Percentiles rank a stretch among this genome's conserved stretches.
These are phyloP conservation scores for Nesoenas mayeri DNA, from an alignment of 2,113 vertebrate genomes.

Conservation along the genomic window DNA sequence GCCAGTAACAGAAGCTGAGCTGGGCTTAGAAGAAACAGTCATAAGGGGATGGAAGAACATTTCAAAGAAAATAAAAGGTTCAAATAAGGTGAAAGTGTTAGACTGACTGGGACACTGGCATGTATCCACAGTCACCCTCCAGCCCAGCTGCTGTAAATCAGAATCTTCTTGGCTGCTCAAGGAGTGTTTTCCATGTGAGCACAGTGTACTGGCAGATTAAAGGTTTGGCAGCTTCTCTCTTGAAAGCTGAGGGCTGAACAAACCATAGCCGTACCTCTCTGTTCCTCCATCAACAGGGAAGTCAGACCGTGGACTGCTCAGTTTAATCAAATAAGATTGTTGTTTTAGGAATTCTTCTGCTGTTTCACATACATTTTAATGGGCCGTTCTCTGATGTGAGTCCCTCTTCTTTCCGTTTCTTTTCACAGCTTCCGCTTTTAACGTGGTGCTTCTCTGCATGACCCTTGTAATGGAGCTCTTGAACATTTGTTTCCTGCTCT, in stretches of 20 bases:
- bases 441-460: slow-evolving; percentile 79
- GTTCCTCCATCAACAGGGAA: not conserved
- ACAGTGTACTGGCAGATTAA: slow-evolving; percentile 10
- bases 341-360: not conserved
- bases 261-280: not conserved
- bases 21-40: slow-evolving; percentile 3
- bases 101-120: not conserved
- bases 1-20: slow-evolving; percentile 46
- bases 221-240: not conserved
- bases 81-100: slow-evolving; percentile 28
- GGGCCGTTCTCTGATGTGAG: not conserved
- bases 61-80: slow-evolving; percentile 58
- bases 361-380: not conserved
- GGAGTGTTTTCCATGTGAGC: slow-evolving; percentile 61
- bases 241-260: not conserved
- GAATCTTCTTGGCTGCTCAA: not conserved
- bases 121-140: not conserved
- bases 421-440: slow-evolving; percentile 78
- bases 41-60: not conserved
- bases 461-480: slow-evolving; percentile 82
- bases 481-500: slow-evolving; percentile 85
- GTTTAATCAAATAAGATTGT: not conserved
- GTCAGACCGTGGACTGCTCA: not conserved
- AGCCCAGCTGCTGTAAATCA: slow-evolving; percentile 58
- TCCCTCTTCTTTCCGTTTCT: not conserved